These are phyloP conservation scores for Fulmarus glacialis DNA, from an alignment of 2,113 vertebrate genomes.

Conservation along the genomic window DNA sequence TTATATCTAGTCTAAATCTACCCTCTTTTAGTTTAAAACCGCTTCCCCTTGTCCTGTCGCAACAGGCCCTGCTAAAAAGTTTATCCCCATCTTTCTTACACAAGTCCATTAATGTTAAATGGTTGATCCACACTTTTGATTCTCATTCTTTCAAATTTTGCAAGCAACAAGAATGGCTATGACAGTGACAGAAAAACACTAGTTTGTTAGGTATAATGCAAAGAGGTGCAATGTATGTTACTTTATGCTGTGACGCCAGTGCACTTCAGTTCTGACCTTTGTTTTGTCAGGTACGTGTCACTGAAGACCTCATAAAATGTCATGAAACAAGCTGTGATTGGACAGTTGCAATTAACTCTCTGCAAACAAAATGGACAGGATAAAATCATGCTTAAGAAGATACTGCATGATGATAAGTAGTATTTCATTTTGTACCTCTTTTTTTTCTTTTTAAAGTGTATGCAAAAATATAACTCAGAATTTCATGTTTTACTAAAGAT, in stretches of 20 bases:
- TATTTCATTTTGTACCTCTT: background rate
- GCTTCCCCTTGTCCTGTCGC: too few species aligned
- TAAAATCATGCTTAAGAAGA: background rate
- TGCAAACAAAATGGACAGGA: background rate
- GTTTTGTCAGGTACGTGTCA: rapidly evolving
- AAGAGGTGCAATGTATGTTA: background rate
- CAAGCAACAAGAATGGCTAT: background rate
- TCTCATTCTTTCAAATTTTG: background rate
- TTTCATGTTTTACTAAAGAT: background rate
- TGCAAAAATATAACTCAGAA: background rate
- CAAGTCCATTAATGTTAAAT: background rate
- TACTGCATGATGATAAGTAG: background rate
- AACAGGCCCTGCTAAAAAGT: too few species aligned
- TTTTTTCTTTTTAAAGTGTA: background rate
- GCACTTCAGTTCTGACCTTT: background rate
- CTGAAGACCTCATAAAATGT: background rate
- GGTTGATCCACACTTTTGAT: background rate
- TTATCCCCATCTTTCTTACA: background rate
- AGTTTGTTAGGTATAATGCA: background rate
- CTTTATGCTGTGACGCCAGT: rapidly evolving
- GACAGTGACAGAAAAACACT: background rate
- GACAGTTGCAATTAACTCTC: background rate
- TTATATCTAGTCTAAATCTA: too few species aligned
- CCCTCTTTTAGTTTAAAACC: too few species aligned
- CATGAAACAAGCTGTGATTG: background rate